Conservation (phyloP, 2,113 vertebrate genomes). For the Rynchops niger region DNA sequence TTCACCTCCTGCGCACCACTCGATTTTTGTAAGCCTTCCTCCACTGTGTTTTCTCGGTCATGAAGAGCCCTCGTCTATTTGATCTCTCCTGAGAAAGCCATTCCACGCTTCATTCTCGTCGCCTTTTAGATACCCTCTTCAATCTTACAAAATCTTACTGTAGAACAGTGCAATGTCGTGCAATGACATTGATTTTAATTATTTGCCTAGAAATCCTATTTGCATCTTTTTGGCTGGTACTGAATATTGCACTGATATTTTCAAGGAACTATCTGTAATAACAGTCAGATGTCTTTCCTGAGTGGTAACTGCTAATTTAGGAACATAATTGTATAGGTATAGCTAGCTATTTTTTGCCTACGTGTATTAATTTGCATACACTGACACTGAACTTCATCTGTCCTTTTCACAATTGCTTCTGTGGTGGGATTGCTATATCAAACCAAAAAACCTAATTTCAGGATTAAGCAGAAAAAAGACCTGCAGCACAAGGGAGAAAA, state of each 20-base stretch:
- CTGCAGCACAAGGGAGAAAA: neutral
- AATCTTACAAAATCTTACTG: neutral
- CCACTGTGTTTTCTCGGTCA: neutral
- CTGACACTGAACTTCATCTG: neutral
- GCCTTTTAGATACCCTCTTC: neutral
- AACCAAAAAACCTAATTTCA: neutral
- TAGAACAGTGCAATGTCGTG: neutral
- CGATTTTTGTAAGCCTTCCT: neutral
- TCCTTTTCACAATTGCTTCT: neutral
- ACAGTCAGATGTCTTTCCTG: neutral
- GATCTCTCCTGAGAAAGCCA: neutral
- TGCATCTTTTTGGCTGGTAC: neutral
- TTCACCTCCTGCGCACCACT: neutral
- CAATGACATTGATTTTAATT: neutral
- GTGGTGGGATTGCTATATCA: neutral
- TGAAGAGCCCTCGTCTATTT: neutral
- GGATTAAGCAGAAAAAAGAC: neutral
- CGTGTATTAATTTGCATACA: neutral
- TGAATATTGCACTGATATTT: neutral
- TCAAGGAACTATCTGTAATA: neutral
- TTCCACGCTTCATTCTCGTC: neutral
- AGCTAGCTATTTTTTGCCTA: neutral
- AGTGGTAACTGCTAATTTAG: neutral
- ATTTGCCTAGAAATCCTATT: neutral
- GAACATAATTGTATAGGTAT: neutral